phyloP scores from a whole-genome alignment of 2,113 vertebrate genomes.

The Tychaedon coryphoeus region DNA sequence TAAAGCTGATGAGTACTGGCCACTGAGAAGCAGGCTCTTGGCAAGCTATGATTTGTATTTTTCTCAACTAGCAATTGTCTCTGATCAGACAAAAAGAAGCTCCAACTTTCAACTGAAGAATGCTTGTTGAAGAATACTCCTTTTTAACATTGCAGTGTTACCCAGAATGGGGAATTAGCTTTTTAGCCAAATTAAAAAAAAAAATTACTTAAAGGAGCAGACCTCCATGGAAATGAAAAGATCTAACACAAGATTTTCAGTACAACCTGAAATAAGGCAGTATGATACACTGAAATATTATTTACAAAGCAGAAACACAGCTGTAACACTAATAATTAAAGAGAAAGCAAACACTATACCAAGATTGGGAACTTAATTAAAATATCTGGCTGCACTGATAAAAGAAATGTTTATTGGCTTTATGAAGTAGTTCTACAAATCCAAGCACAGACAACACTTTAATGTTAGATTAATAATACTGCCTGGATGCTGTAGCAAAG shows the following conservation, averaged over 20 bases:
- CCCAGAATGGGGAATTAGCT: background rate
- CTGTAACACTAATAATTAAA: background rate
- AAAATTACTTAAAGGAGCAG: background rate
- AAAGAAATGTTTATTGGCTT: background rate
- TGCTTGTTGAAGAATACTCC: background rate
- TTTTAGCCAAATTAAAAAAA: background rate
- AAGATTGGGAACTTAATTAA: background rate
- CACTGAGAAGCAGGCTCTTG: background rate
- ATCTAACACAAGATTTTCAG: background rate
- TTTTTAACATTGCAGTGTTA: slow-evolving; percentile 6
- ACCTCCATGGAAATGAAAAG: background rate
- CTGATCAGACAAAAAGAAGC: background rate
- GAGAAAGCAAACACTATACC: background rate
- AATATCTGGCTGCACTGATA: background rate
- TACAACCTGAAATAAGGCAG: background rate
- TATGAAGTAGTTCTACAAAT: background rate
- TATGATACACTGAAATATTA: background rate
- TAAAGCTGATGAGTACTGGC: background rate
- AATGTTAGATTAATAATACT: background rate
- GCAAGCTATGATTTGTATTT: background rate
- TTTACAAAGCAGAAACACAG: background rate
- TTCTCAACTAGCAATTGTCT: background rate
- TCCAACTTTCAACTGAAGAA: background rate
- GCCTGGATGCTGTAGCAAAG: background rate
- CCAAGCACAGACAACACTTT: background rate